Conservation (phyloP, 2,888 invertebrate species). For the Drosophila heteroneura region DNA sequence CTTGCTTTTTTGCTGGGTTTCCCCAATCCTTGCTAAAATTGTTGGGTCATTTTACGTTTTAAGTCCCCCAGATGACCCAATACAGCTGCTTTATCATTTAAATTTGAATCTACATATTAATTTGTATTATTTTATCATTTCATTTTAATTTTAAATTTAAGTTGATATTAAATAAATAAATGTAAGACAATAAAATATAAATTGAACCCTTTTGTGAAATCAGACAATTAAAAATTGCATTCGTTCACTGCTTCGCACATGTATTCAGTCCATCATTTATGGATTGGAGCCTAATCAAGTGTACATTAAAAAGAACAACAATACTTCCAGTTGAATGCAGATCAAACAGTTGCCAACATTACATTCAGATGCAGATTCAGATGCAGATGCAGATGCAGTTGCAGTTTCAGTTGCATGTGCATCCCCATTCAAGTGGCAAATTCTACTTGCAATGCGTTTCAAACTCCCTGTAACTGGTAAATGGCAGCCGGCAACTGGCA, state of each 20-base stretch:
- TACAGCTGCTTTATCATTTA: too few species aligned
- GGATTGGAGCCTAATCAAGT: conserved; percentile 66
- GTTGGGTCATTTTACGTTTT: background rate
- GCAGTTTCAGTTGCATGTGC: conserved; percentile 28
- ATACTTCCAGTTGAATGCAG: conserved; percentile 52
- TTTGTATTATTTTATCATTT: background rate
- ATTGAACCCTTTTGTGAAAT: conserved; percentile 3
- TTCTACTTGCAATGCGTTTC: conserved; percentile 39
- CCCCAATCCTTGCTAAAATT: background rate
- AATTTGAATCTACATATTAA: background rate
- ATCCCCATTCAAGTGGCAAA: conserved; percentile 59
- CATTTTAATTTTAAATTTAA: background rate
- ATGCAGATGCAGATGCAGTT: background rate
- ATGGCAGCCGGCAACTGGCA: conserved; percentile 49
- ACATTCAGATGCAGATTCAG: conserved; percentile 11
- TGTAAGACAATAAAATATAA: background rate
- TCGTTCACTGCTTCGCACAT: conserved; percentile 2
- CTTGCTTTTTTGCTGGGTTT: background rate
- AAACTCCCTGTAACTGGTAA: conserved; percentile 9
- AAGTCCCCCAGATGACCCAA: too few species aligned
- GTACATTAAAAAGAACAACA: conserved; percentile 71
- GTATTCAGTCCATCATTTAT: conserved; percentile 19
- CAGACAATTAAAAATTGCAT: conserved; percentile 20
- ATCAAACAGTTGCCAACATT: conserved; percentile 45
- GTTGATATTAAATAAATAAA: background rate